Conservation (phyloP, 2,113 vertebrate species). For the Ifrita kowaldi region DNA sequence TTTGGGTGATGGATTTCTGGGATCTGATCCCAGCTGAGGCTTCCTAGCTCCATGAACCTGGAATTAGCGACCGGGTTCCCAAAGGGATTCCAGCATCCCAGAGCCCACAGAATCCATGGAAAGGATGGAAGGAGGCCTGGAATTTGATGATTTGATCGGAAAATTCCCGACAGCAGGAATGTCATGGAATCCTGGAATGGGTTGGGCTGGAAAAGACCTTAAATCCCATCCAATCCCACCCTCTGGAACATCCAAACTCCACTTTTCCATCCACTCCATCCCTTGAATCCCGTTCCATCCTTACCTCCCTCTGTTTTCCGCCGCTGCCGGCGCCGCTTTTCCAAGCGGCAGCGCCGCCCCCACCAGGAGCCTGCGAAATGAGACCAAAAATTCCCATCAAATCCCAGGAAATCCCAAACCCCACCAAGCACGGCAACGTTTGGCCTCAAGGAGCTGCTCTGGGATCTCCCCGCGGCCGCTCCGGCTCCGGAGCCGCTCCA, state of each 20-base stretch:
- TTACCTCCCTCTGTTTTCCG: neutral
- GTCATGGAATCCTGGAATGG: neutral
- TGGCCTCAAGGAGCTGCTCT: neutral
- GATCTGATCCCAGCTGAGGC: neutral
- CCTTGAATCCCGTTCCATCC: neutral
- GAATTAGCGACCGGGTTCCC: fast-evolving
- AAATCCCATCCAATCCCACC: neutral
- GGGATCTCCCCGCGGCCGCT: neutral
- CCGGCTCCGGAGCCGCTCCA: neutral
- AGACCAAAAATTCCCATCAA: neutral
- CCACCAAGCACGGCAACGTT: fast-evolving
- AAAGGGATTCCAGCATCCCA: neutral
- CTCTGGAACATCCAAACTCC: neutral
- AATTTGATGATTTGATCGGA: neutral
- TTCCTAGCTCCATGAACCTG: neutral
- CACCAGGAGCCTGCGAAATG: neutral
- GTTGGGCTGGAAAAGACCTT: neutral
- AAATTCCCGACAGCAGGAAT: neutral
- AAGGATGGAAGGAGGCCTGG: neutral
- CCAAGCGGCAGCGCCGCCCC: neutral
- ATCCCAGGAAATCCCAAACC: neutral
- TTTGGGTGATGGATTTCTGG: neutral
- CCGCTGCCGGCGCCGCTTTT: neutral
- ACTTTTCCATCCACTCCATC: neutral
- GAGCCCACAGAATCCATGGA: fast-evolving